Base-by-base conservation (phyloP, 2,888 invertebrate species). In the Polydrusus tereticollis region DNA sequence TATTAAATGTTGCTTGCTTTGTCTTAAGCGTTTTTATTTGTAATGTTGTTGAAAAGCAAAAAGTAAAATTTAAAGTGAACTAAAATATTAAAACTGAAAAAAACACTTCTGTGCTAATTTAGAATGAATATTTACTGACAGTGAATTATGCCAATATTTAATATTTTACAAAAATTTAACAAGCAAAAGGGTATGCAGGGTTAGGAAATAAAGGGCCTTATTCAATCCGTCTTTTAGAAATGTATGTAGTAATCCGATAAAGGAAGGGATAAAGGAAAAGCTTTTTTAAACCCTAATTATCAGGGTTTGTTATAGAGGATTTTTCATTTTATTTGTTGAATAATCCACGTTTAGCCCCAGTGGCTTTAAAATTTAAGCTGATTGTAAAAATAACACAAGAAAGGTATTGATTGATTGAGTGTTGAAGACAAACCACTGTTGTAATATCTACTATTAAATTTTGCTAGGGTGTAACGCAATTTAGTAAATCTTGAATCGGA, bases 351-450 rank as follows among this genome's bases (percentile, higher is more conserved):
- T 50, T 26, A n/a, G 8, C 50, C 21, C 50, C 26, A 50, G 26
- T 50, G 50, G 50, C 26, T 50, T 26, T 50, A 26, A 50, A 50
- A 21, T 26, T 50, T 50, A 50, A 50, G 50, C 50, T 50, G 50
- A 50, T 26, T n/a, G 23, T 50, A 50, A 50, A 50, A 26, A 26
- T 50, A 26, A 14, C 23, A 14, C 26, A 50, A 50, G n/a, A n/a
- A n/a, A n/a, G n/a, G n/a, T n/a, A 50, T 50, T 14, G 5, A 50
- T 50, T 50, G 23, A 14, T 14, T 50, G 26, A 7, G 26, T 36
- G 4, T 36, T n/a, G 12, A 36, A 36, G n/a, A n/a, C n/a, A n/a
- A n/a, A n/a, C n/a, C n/a, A n/a, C n/a, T n/a, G n/a, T n/a, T n/a
- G n/a, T n/a, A n/a, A n/a, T n/a, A n/a, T n/a, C n/a, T n/a, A n/a